Base-by-base conservation (phyloP, 2,113 vertebrate species). In the Mus spicilegus region DNA sequence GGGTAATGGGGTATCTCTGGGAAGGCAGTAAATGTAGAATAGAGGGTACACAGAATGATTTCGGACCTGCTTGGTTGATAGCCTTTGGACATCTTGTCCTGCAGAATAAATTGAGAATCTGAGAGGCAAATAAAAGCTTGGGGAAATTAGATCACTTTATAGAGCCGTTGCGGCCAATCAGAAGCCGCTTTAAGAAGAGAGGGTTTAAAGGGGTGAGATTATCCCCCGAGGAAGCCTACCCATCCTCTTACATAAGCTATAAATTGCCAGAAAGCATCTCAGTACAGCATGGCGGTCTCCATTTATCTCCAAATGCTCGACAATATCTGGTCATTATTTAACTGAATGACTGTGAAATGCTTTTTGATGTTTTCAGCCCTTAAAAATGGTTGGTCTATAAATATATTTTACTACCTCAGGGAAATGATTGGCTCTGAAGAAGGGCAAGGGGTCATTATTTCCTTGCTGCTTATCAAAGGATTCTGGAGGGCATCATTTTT, bases 261-360 rank as follows among this genome's bases (percentile, higher is more conserved):
- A 97, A 97, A 96, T 89, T 92, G 67, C 86, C 73, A 28, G 49
- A 95, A 95, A 96, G 73, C 78, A 75, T 42, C 93, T 22, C 58
- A 88, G 42, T 65, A 78, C 56, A 92, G 73, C 17, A 26, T 87
- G 97, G 96, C 92, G 81, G 73, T 95, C 90, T 96, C 86, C 95
- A 80, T 93, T 97, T 95, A 96, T 94, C 96, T 95, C 93, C 81
- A 61, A 84, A 80, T 89, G 63, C 90, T 92, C 96, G 87, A 17
- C 87, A 87, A 30, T 70, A 72, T 95, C 89, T 93, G 69, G 89
- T 80, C 90, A 84, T 96, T 97, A 97, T 95, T 97, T 96, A 97
- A 96, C 96, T 76, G 95, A 90, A 93, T 95, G 93, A 89, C 96
- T 97, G 63, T 97, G 95, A 97, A 98, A 95, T 95, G 95, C 90